These are phyloP conservation scores for Lasioglossum albipes DNA, from an alignment of 1,140 invertebrate genomes.

Conservation along the genomic window DNA sequence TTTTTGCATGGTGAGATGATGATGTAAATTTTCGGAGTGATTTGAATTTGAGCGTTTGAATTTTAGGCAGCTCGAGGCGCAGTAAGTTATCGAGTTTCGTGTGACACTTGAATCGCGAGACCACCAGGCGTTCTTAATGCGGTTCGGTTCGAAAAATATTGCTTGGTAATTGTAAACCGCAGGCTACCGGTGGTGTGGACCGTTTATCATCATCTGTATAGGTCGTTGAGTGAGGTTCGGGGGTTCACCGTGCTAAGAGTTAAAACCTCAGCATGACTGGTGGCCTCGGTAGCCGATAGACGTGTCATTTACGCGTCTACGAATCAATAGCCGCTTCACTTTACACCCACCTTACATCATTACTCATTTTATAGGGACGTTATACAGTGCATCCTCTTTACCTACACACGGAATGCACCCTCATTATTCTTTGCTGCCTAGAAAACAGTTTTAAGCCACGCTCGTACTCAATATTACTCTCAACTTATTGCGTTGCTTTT, in stretches of 20 bases:
- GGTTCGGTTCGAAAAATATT: constrained; percentile 51
- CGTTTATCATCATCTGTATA: constrained; percentile 74
- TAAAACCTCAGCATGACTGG: constrained; percentile 80
- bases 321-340: constrained; percentile 77
- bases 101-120: background rate
- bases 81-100: background rate
- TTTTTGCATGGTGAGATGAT: too few relatives aligned
- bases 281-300: constrained; percentile 77
- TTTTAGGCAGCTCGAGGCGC: background rate
- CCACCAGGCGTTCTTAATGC: constrained; percentile 34
- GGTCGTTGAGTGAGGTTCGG: constrained; percentile 65
- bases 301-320: constrained; percentile 77
- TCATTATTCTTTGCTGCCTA: background rate
- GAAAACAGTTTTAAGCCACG: too few relatives aligned
- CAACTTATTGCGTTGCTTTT: too few relatives aligned
- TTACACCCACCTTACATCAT: constrained; percentile 73
- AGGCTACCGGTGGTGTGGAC: constrained; percentile 53
- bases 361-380: constrained; percentile 74
- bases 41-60: too few relatives aligned
- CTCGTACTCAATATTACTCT: too few relatives aligned
- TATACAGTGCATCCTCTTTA: constrained; percentile 50
- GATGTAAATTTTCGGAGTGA: too few relatives aligned
- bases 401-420: background rate
- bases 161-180: constrained; percentile 63
- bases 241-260: constrained; percentile 70